These are phyloP conservation scores for Euzophera pinguis DNA, from an alignment of 2,888 invertebrate species.

Conservation along the genomic window DNA sequence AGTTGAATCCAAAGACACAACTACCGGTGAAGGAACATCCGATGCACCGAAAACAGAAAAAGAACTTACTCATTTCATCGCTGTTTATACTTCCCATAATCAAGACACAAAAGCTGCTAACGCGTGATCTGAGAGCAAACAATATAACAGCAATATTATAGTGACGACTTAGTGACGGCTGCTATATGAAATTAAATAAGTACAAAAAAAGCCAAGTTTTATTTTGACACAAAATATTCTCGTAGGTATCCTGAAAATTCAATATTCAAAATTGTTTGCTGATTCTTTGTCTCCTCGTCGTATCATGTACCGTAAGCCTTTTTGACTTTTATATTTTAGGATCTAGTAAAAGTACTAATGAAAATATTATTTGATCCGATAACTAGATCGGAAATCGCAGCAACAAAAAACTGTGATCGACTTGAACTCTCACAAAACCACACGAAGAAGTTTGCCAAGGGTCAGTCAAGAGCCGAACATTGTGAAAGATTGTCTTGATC, in stretches of 20 bases:
- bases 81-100: slow-evolving; percentile 4
- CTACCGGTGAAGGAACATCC: neutral
- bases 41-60: slow-evolving; percentile 5
- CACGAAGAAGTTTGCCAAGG: slow-evolving; percentile 26
- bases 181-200: slow-evolving; percentile 27
- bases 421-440: slow-evolving; percentile 15
- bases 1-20: neutral
- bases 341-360: too few relatives aligned
- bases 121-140: neutral
- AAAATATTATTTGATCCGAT: too few relatives aligned
- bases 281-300: too few relatives aligned
- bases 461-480: slow-evolving; percentile 31
- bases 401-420: neutral
- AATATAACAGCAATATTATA: slow-evolving; percentile 18
- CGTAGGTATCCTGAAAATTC: too few relatives aligned
- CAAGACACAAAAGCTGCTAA: slow-evolving; percentile 21
- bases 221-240: neutral
- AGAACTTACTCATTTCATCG: slow-evolving; percentile 10
- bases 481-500: slow-evolving; percentile 52
- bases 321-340: too few relatives aligned
- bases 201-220: neutral
- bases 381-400: slow-evolving; percentile 13
- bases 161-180: slow-evolving; percentile 39
- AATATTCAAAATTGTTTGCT: too few relatives aligned
- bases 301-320: too few relatives aligned